phyloP scores from a whole-genome alignment of 2,113 vertebrate genomes.

The Vombatus ursinus region DNA sequence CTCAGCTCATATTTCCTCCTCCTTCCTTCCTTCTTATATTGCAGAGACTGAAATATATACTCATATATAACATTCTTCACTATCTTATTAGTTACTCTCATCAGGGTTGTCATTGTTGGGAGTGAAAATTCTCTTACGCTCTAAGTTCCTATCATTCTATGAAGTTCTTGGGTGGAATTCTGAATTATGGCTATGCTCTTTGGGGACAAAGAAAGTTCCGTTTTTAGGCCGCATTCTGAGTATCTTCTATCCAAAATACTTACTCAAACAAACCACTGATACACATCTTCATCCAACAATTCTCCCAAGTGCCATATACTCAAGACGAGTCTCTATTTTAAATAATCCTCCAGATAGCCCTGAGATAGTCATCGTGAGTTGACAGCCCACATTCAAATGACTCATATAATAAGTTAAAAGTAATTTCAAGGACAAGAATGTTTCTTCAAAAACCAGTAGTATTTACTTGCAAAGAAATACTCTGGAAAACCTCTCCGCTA shows the following conservation, averaged over 20 bases:
- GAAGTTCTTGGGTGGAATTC: background rate
- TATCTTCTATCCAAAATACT: background rate
- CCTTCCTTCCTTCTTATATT: conserved; percentile 50
- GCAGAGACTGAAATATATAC: conserved; percentile 1
- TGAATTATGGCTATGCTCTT: background rate
- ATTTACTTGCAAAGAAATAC: too few species aligned
- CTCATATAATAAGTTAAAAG: too few species aligned
- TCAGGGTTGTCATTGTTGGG: background rate
- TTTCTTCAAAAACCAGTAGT: too few species aligned
- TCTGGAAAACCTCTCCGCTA: too few species aligned
- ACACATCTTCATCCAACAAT: background rate
- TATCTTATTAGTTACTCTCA: background rate
- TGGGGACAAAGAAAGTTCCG: background rate
- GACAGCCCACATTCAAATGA: too few species aligned
- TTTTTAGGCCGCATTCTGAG: background rate
- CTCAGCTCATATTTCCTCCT: conserved; percentile 2
- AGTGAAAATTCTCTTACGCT: background rate
- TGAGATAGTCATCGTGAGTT: too few species aligned
- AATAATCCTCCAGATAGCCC: too few species aligned
- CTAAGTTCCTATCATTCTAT: background rate
- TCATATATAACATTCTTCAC: background rate
- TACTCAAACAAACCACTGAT: background rate
- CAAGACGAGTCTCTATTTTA: background rate
- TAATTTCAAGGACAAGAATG: too few species aligned
- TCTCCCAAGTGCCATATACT: background rate